Evolutionary conservation across 2,797 vertebrate genomes (phyloP), one percentile per base, ranked within the genome.

Genomic region (Yasuhikotakia modesta): DNA sequence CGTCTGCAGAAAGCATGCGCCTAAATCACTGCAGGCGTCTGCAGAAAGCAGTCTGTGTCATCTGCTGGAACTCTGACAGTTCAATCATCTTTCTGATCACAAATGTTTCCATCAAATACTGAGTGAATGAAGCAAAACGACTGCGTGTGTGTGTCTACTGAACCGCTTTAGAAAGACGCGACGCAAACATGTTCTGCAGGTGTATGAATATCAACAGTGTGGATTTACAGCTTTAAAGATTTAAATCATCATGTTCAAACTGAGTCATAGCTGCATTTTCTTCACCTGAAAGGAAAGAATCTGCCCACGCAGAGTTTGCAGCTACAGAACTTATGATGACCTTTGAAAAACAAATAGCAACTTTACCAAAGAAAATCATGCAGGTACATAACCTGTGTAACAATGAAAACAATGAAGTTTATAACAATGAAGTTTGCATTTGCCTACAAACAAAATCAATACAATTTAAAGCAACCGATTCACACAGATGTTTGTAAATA

Each of bases 41-140:
- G 21, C 73, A 69, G 5, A 69, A 73, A 48, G 7, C 69, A 50
- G 63, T 27, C 57, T 50, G 73, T 67, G 73, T 76, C 73, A 67
- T 52, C 19, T 11, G 30, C 43, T 68, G 57, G 46, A 50, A 32
- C 39, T 52, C 55, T 12, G 69, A n/a, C 2, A 22, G 43, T 12
- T 70, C 10, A 27, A 45, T 32, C 30, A 58, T 67, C 53, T 19
- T 52, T 17, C 24, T 48, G 77, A 39, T 60, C 12, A 4, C 22
- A 58, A 69, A 13, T 30, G 19, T 11, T 53, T 53, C 11, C 6
- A 8, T 53, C 6, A 21, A 19, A 21, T 53, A 14, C 32, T n/a
- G n/a, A 35, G 35, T 39, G 35, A 4, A 14, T 50, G 5, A 3
- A 50, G 17, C 13, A 60, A 0, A 17, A 30, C 17, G 57, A 0